A percentile compares a stretch with the other conserved stretches of the same genome.
phyloP scores from a whole-genome alignment of 1,140 invertebrate genomes.

The Lycorma delicatula region DNA sequence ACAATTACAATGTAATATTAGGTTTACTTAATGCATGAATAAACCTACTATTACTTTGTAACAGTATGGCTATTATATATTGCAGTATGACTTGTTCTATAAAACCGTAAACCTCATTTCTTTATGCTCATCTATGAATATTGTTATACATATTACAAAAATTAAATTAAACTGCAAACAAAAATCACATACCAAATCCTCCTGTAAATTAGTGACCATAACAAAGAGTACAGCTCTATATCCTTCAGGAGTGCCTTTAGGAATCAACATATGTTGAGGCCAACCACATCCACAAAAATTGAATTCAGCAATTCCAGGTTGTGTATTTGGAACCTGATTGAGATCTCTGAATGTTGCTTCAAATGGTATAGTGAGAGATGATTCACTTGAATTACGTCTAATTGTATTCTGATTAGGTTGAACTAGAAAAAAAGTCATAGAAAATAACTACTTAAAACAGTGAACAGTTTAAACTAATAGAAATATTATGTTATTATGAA shows the following conservation, averaged over 20 bases:
- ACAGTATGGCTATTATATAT: too few relatives aligned
- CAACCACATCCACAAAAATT: slow-evolving; percentile 82
- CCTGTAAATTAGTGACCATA: slow-evolving; percentile 67
- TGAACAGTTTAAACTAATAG: too few relatives aligned
- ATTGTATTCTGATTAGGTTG: slow-evolving; percentile 46
- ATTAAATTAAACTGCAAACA: not conserved
- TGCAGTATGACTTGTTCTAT: too few relatives aligned
- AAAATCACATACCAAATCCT: slow-evolving; percentile 48
- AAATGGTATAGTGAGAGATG: slow-evolving; percentile 54
- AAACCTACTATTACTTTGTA: too few relatives aligned
- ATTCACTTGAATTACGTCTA: slow-evolving; percentile 44
- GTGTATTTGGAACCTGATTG: slow-evolving; percentile 32
- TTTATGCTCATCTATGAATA: too few relatives aligned
- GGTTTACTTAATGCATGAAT: too few relatives aligned
- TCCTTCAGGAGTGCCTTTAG: slow-evolving; percentile 60
- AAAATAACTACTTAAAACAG: too few relatives aligned
- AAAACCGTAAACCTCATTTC: too few relatives aligned
- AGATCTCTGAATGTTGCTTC: slow-evolving; percentile 53
- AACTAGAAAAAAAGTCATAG: slow-evolving; percentile 37
- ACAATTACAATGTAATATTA: too few relatives aligned
- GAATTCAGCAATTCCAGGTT: slow-evolving; percentile 30
- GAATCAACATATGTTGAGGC: slow-evolving; percentile 76
- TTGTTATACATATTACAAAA: too few relatives aligned
- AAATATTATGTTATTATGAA: too few relatives aligned
- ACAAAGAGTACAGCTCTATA: slow-evolving; percentile 62